Evolutionary conservation across 2,888 invertebrate species (phyloP).

Genomic region (Drosophila emarginata): DNA sequence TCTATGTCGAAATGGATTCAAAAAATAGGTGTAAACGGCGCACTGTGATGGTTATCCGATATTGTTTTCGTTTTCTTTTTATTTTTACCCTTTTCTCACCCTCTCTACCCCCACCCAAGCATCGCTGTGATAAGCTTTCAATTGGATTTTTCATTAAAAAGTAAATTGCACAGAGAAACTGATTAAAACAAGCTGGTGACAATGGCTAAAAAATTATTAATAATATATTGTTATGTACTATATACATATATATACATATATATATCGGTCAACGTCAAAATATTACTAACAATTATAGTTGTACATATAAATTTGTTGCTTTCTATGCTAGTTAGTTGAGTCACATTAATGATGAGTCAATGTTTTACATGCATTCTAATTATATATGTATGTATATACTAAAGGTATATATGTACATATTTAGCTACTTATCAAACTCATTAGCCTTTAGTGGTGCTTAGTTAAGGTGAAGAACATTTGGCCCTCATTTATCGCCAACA

Average conservation of each 20-base stretch:
- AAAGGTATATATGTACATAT: not conserved
- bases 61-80: not conserved
- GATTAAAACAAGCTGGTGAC: constrained; percentile 5
- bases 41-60: not conserved
- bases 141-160: constrained; percentile 5
- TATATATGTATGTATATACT: constrained; percentile 14
- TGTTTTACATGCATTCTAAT: constrained; percentile 11
- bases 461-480: constrained; percentile 25
- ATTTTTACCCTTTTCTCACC: not conserved
- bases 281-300: not conserved
- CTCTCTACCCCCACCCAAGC: not conserved
- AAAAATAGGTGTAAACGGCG: not conserved
- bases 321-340: not conserved
- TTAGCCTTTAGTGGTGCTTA: constrained; percentile 9
- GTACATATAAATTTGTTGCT: not conserved
- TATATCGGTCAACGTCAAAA: not conserved
- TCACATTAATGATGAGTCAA: constrained; percentile 6
- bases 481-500: constrained; percentile 1
- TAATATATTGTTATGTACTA: not conserved
- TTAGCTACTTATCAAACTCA: not conserved
- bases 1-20: not conserved
- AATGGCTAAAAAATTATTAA: constrained; percentile 4
- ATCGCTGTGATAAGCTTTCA: not conserved
- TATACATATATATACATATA: not conserved
- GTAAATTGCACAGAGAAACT: not conserved